Evolutionary conservation across 2,888 invertebrate genomes (phyloP).

Genomic region (Frankliniella fusca): DNA sequence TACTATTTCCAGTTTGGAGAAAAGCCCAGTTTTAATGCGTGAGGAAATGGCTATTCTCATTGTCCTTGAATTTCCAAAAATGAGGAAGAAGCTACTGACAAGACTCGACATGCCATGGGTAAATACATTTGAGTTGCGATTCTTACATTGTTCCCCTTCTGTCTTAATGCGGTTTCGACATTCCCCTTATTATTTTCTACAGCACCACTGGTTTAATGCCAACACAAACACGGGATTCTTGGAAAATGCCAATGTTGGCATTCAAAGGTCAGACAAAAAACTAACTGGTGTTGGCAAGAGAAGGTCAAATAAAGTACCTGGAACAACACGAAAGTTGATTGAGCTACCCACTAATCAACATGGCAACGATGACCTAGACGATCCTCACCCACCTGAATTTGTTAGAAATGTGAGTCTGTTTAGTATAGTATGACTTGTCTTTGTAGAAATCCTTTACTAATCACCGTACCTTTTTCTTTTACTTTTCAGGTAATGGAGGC

Average conservation of each 20-base stretch:
- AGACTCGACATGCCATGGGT: background rate
- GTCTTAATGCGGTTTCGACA: background rate
- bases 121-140: background rate
- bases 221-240: background rate
- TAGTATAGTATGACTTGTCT: background rate
- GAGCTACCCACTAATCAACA: background rate
- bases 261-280: background rate
- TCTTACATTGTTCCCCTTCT: background rate
- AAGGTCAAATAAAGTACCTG: background rate
- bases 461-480: too few relatives aligned
- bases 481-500: background rate
- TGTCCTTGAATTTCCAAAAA: background rate
- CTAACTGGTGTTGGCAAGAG: background rate
- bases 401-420: background rate
- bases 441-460: too few relatives aligned
- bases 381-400: background rate
- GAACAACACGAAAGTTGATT: background rate
- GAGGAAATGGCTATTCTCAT: background rate
- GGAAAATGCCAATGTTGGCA: background rate
- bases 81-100: background rate
- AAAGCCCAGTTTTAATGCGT: background rate
- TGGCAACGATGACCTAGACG: background rate
- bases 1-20: too few relatives aligned
- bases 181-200: background rate
- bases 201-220: background rate